Evolutionary conservation across 1,140 invertebrate genomes (phyloP), one percentile per base, ranked within the genome.

Genomic region (Sweltsa coloradensis): DNA sequence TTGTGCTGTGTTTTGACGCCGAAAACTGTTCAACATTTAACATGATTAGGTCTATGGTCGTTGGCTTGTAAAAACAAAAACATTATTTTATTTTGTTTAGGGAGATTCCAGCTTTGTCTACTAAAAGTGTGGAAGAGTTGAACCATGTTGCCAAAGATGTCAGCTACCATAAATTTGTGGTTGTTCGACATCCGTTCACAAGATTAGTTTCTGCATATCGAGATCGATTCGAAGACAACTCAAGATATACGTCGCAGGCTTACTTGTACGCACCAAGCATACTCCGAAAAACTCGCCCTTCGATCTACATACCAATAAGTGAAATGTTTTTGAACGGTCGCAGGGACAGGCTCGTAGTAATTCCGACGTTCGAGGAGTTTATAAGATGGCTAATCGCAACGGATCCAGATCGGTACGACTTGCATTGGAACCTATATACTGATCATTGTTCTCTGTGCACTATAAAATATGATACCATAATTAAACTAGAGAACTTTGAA

Each of bases 131-230:
- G 1, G 45, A 53, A 22, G 46, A 57, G 39, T 42, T 67, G 0
- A 25, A 58, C n/a, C 40, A 42, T 37, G 31, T 57, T 4, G 49
- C 56, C 13, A 53, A 54, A 5, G 52, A 64, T 39, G 31, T 45
- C 14, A 50, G 49, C 14, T 43, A 58, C 14, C 66, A 64, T 36
- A 69, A 65, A 51, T 64, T 74, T 45, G 42, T 74, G 1, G 48
- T 69, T 14, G 67, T 72, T 0, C 61, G 71, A 27, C 69, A 73
- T 57, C 71, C 71, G 1, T 73, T 73, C 52, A 60, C 70, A 45
- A 59, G 71, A 7, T 49, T 73, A 1, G 61, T 73, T 4, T 73
- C 71, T n/a, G 64, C 69, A 0, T 73, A 67, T 46, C 64, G 71
- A 51, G 68, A 72, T 48, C 60, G 70, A 50, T 60, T 74, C 47